Percentiles rank a stretch among this genome's conserved stretches.
Evolutionary conservation across 1,140 invertebrate genomes (phyloP).

Genomic region (Monomorium pharaonis): DNA sequence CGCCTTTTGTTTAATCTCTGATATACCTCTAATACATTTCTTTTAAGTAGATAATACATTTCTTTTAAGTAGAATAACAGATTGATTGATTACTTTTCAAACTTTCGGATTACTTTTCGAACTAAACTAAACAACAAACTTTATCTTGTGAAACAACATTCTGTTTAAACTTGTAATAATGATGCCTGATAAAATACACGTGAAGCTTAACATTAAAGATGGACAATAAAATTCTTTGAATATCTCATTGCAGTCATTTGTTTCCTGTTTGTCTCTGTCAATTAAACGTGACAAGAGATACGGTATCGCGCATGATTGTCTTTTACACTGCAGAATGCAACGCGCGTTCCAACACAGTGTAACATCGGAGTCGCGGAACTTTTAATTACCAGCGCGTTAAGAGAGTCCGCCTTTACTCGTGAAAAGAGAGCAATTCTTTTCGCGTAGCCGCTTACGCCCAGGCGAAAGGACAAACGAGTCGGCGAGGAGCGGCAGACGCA

Average conservation of each 20-base stretch:
- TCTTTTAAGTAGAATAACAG: background rate
- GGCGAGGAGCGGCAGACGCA: background rate
- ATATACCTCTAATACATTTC: background rate
- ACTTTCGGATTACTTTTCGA: background rate
- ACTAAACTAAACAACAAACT: no score
- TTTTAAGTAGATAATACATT: background rate
- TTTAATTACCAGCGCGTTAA: constrained; percentile 30
- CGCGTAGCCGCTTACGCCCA: background rate
- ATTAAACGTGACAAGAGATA: background rate
- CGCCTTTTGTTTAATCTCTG: background rate
- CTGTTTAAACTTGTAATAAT: background rate
- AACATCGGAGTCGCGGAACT: background rate
- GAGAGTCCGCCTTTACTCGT: background rate
- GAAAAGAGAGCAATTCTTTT: constrained; percentile 25
- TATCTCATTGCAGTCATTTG: background rate
- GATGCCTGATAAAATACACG: background rate
- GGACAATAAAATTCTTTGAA: background rate
- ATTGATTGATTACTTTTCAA: constrained; percentile 16
- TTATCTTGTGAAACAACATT: background rate
- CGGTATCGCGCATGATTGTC: background rate
- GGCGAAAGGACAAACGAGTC: constrained; percentile 25
- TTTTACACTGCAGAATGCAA: background rate
- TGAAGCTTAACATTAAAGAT: background rate
- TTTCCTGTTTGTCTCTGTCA: background rate
- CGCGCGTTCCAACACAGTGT: background rate